Evolutionary conservation across 2,113 vertebrate genomes (phyloP).

Genomic region (Menidia beryllina): DNA sequence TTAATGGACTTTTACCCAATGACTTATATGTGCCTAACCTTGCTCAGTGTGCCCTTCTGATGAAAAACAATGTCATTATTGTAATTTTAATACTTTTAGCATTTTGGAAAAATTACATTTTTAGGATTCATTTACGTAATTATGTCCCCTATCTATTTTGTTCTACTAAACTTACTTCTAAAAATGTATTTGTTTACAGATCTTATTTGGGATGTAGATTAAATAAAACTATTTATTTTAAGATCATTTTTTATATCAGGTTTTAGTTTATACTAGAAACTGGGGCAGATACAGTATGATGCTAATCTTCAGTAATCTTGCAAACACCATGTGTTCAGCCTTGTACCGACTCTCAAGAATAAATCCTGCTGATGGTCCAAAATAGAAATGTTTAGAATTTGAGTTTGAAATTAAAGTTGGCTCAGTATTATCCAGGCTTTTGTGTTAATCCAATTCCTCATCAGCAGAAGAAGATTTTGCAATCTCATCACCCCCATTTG

Average conservation of each 20-base stretch:
- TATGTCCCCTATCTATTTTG: too few species aligned
- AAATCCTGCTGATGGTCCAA: background rate
- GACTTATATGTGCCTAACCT: background rate
- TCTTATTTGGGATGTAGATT: background rate
- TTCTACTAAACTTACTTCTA: background rate
- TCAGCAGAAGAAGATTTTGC: background rate
- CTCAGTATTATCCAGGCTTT: background rate
- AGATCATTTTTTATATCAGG: background rate
- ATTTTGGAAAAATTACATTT: background rate
- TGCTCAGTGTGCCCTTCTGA: background rate
- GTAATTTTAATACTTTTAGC: background rate
- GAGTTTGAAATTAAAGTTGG: conserved; percentile 8
- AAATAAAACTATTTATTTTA: background rate
- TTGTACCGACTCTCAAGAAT: background rate
- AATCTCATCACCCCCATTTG: background rate
- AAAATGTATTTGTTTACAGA: background rate
- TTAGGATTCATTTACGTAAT: background rate
- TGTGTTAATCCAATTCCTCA: background rate
- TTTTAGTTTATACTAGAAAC: background rate
- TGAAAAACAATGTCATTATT: background rate
- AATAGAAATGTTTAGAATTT: conserved; percentile 3
- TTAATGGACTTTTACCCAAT: conserved; percentile 5
- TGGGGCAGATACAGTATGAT: background rate
- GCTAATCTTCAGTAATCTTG: conserved; percentile 18
- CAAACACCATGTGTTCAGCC: background rate